phyloP scores from a whole-genome alignment of 2,888 invertebrate species.

The Hololepta plana region DNA sequence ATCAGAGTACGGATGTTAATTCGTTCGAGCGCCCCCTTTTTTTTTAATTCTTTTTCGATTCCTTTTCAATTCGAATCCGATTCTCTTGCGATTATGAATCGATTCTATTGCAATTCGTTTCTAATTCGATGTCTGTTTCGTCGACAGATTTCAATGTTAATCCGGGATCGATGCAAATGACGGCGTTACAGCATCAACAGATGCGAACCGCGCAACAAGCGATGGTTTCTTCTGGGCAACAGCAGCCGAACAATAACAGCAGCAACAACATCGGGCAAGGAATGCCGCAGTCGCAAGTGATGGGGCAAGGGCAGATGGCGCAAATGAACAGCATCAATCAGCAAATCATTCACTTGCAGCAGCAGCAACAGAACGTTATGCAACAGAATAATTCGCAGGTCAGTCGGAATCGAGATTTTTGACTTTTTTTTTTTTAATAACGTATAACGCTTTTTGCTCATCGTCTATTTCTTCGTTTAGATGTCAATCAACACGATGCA shows the following conservation, averaged over 20 bases:
- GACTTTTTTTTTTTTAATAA: slow-evolving; percentile 5
- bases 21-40: background rate
- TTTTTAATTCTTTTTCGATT: too few relatives aligned
- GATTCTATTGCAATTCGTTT: slow-evolving; percentile 4
- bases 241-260: slow-evolving; percentile 22
- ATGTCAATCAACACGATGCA: slow-evolving; percentile 45
- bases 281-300: slow-evolving; percentile 16
- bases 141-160: slow-evolving; percentile 12
- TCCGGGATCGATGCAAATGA: slow-evolving; percentile 29
- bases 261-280: slow-evolving; percentile 14
- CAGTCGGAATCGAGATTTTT: slow-evolving; percentile 1
- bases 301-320: slow-evolving; percentile 17
- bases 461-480: slow-evolving; percentile 17
- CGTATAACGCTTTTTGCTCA: slow-evolving; percentile 1
- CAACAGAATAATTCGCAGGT: slow-evolving; percentile 21
- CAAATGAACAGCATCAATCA: slow-evolving; percentile 29
- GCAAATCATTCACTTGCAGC: slow-evolving; percentile 30
- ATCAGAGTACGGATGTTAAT: too few relatives aligned
- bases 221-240: slow-evolving; percentile 22
- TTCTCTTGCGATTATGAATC: slow-evolving; percentile 4
- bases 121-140: background rate
- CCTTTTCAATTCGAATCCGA: too few relatives aligned
- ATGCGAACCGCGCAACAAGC: slow-evolving; percentile 26
- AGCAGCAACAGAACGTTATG: slow-evolving; percentile 32
- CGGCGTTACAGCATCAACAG: slow-evolving; percentile 30